A percentile compares a stretch with the other conserved stretches of the same genome.
phyloP scores from a whole-genome alignment of 2,888 invertebrate species.

The Ophion ventricosus region DNA sequence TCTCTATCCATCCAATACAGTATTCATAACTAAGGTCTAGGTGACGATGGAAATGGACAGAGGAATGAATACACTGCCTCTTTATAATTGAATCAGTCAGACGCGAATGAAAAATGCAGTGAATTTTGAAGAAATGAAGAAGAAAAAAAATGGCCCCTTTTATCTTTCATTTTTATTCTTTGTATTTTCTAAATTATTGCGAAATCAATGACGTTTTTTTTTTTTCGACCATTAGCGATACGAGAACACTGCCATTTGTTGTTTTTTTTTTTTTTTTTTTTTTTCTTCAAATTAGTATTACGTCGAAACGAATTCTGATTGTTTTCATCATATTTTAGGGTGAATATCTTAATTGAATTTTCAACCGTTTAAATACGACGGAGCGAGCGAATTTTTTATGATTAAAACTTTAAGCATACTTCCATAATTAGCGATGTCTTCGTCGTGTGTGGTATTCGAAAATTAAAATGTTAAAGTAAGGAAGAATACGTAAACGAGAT shows the following conservation, averaged over 20 bases:
- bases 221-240: slow-evolving; percentile 27
- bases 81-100: slow-evolving; percentile 31
- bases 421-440: slow-evolving; percentile 25
- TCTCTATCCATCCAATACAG: slow-evolving; percentile 81
- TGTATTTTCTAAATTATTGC: slow-evolving; percentile 45
- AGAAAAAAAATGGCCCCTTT: slow-evolving; percentile 9
- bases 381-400: slow-evolving; percentile 20
- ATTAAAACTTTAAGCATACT: slow-evolving; percentile 30
- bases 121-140: no score
- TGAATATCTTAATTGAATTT: slow-evolving; percentile 14
- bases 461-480: not conserved
- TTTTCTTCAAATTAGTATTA: slow-evolving; percentile 42
- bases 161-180: slow-evolving; percentile 12
- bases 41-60: slow-evolving; percentile 1
- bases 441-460: not conserved
- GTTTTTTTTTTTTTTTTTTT: slow-evolving; percentile 22
- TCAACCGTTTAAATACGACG: slow-evolving; percentile 3
- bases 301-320: slow-evolving; percentile 42
- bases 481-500: slow-evolving; percentile 3
- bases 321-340: slow-evolving; percentile 18
- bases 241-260: slow-evolving; percentile 62
- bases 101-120: not conserved
- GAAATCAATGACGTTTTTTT: slow-evolving; percentile 5
- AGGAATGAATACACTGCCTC: slow-evolving; percentile 13
- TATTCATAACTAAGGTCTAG: slow-evolving; percentile 82